Evolutionary conservation across 2,113 vertebrate species (phyloP).

Genomic region (Hyla sarda): DNA sequence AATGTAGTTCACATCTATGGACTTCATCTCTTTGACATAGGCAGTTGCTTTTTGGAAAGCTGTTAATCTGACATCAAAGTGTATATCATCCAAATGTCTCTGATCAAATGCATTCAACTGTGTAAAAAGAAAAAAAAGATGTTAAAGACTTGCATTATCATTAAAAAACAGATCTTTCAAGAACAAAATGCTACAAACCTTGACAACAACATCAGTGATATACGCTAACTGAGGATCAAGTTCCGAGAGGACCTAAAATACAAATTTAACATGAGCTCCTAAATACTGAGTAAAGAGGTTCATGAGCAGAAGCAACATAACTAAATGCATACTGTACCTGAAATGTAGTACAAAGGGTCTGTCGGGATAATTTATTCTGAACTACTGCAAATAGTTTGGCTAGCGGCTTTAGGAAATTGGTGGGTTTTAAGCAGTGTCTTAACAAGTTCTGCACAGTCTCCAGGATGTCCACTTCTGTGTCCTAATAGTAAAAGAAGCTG

Average conservation of each 20-base stretch:
- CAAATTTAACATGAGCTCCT: not conserved
- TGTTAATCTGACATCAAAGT: conserved; percentile 89
- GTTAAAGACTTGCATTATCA: not conserved
- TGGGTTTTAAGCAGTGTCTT: conserved; percentile 79
- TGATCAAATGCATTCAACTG: conserved; percentile 93
- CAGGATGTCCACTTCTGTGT: conserved; percentile 89
- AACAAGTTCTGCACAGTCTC: conserved; percentile 92
- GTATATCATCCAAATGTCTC: conserved; percentile 90
- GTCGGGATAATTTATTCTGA: conserved; percentile 85
- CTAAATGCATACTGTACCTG: conserved; percentile 75
- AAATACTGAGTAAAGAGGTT: not conserved
- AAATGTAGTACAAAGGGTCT: conserved; percentile 85
- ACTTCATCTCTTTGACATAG: conserved; percentile 80
- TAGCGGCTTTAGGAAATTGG: conserved; percentile 85
- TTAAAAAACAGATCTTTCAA: conserved; percentile 11
- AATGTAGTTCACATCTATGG: conserved; percentile 84
- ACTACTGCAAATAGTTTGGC: conserved; percentile 89
- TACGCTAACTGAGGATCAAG: conserved; percentile 81
- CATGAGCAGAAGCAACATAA: not conserved
- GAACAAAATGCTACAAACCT: conserved; percentile 73
- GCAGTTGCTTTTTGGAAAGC: conserved; percentile 84
- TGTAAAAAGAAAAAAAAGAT: conserved; percentile 30
- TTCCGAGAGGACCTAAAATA: conserved; percentile 84
- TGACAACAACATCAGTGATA: conserved; percentile 82
- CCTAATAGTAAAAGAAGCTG: conserved; percentile 70